Percentiles rank a stretch among this genome's conserved stretches.
These are phyloP conservation scores for Maconellicoccus hirsutus DNA, from an alignment of 1,140 invertebrate genomes.

Conservation along the genomic window DNA sequence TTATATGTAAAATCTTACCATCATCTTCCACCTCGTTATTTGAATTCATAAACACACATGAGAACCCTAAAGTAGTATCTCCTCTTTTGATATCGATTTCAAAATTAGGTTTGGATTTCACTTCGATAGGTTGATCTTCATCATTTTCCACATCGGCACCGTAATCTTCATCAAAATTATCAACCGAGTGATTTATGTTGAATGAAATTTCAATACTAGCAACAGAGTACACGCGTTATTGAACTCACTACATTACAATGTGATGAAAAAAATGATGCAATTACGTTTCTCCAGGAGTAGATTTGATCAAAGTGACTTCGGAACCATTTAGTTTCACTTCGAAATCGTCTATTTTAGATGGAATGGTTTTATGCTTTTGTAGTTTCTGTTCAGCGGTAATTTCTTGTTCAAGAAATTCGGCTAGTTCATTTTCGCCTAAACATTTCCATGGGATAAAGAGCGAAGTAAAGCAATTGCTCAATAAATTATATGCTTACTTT, in stretches of 20 bases:
- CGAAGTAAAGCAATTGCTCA: no score
- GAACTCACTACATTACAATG: not conserved
- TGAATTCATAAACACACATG: constrained; percentile 61
- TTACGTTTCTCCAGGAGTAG: constrained; percentile 61
- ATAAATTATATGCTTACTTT: not conserved
- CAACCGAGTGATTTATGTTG: constrained; percentile 84
- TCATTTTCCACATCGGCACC: no score
- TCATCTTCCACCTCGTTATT: constrained; percentile 54
- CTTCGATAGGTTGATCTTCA: constrained; percentile 49
- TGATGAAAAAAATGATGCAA: not conserved
- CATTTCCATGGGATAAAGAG: not conserved
- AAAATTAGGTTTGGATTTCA: constrained; percentile 78
- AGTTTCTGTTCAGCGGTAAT: constrained; percentile 75
- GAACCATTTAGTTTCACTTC: constrained; percentile 58
- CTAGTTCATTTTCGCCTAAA: constrained; percentile 69
- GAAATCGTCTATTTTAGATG: constrained; percentile 66
- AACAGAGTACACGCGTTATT: not conserved
- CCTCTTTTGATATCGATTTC: constrained; percentile 65
- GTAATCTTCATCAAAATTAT: constrained; percentile 28
- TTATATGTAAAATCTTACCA: not conserved
- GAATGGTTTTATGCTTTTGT: constrained; percentile 58
- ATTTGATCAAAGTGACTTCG: constrained; percentile 62
- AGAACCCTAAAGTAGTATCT: constrained; percentile 65
- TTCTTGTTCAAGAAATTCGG: constrained; percentile 77
- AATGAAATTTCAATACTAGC: constrained; percentile 59